These are phyloP conservation scores for Darevskia mixta DNA, from an alignment of 2,797 vertebrate genomes.

Conservation along the genomic window DNA sequence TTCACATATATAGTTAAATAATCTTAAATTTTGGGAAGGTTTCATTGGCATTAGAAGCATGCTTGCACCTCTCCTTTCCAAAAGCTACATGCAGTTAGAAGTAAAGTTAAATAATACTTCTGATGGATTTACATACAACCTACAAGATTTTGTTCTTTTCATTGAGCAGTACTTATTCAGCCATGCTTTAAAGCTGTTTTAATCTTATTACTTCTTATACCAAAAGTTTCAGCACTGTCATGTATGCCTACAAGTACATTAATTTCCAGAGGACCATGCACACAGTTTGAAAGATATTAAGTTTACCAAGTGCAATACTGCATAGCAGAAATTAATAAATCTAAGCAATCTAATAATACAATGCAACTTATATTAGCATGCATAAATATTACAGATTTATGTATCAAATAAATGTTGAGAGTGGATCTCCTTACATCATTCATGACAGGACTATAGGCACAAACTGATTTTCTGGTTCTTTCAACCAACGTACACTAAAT, in stretches of 20 bases:
- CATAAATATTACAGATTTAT: not conserved
- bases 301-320: not conserved
- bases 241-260: not conserved
- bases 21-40: not conserved
- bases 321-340: not conserved
- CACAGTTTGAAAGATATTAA: not conserved
- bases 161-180: not conserved
- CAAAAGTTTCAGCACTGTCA: not conserved
- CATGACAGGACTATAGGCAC: not conserved
- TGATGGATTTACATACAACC: not conserved
- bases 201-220: not conserved
- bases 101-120: not conserved
- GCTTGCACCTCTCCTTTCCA: not conserved
- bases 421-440: not conserved
- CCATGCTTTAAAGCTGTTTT: rapidly evolving
- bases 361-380: not conserved
- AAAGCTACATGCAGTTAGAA: not conserved
- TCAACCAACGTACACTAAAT: not conserved
- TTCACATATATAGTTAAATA: rapidly evolving
- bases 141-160: not conserved
- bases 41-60: not conserved
- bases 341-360: not conserved
- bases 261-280: not conserved
- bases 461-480: not conserved
- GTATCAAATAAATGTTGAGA: not conserved